Evolutionary conservation across 2,888 invertebrate genomes (phyloP), one percentile per base, ranked within the genome.

Genomic region (Cephus pulcher): DNA sequence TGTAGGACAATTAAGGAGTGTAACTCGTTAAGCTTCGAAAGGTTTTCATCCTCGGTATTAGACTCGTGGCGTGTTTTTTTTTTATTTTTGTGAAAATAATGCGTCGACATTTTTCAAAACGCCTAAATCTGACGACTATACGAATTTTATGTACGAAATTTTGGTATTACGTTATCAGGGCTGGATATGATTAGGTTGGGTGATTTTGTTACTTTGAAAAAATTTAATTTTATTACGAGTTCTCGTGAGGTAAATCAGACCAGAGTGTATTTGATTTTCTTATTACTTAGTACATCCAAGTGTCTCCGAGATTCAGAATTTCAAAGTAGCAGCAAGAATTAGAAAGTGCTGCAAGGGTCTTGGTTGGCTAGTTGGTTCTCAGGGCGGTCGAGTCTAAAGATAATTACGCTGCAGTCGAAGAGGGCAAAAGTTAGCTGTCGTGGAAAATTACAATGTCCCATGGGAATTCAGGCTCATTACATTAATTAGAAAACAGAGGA

Each of bases 401-500:
- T 56, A 56, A 56, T 56, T 56, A 56, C 56, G 56, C 23, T 6
- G 23, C 56, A 56, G 56, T 56, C 23, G 23, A 56, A 56, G 23
- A 56, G 56, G 56, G 23, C 56, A 56, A 56, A 56, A 56, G 56
- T 56, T 56, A 56, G 56, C 56, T 6, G 56, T 56, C 23, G 56
- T 23, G 23, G 69, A 34, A 78, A 80, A 80, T 79, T 77, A 77
- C 81, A 79, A 79, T 79, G 81, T 79, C 76, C 78, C 12, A 70
- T 70, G 79, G 78, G 79, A 81, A 80, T 79, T 80, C 78, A 71
- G 79, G 79, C 78, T 81, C 81, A 80, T 81, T 81, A 79, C 79
- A 81, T 81, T 81, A 80, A 81, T 81, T 81, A 80, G 80, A 81
- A 80, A 81, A 79, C 79, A 80, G 80, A 80, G 79, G 78, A 80